A percentile compares a stretch with the other conserved stretches of the same genome.
Evolutionary conservation across 2,113 vertebrate genomes (phyloP).

Genomic region (Machaerirhynchus nigripectus): DNA sequence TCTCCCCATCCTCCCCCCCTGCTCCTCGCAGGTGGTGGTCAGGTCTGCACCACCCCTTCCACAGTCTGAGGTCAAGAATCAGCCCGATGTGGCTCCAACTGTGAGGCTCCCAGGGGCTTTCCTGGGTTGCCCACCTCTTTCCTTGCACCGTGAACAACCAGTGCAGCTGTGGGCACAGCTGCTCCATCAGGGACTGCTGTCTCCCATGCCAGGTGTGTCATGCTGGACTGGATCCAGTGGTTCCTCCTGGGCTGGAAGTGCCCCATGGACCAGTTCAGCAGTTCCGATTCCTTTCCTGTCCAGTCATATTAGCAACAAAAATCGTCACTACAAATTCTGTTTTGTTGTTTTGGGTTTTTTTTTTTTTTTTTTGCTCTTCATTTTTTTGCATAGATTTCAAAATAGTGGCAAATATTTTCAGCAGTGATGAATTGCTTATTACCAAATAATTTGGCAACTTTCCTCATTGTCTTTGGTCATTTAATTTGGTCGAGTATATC

Average conservation of each 20-base stretch:
- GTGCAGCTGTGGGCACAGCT: neutral
- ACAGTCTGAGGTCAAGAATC: neutral
- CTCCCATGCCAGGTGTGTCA: neutral
- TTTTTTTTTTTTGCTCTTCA: accelerated
- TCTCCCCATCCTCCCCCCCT: too few relatives aligned
- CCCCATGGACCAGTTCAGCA: too few relatives aligned
- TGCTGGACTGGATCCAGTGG: neutral
- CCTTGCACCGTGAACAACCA: neutral
- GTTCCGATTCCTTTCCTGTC: neutral
- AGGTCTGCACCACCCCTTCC: neutral
- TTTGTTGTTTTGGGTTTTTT: neutral
- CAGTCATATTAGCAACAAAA: neutral
- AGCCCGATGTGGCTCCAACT: neutral
- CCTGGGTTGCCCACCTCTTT: neutral
- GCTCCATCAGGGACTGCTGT: neutral
- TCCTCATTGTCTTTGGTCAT: neutral
- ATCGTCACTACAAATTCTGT: neutral
- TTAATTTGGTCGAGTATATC: neutral
- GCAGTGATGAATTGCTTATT: neutral
- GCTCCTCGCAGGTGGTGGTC: accelerated
- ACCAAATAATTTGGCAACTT: neutral
- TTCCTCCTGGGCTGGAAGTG: neutral
- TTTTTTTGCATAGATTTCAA: neutral
- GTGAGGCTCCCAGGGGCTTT: neutral
- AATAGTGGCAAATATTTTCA: neutral